Base-by-base conservation (phyloP, 2,797 vertebrate species). In the Huso huso region DNA sequence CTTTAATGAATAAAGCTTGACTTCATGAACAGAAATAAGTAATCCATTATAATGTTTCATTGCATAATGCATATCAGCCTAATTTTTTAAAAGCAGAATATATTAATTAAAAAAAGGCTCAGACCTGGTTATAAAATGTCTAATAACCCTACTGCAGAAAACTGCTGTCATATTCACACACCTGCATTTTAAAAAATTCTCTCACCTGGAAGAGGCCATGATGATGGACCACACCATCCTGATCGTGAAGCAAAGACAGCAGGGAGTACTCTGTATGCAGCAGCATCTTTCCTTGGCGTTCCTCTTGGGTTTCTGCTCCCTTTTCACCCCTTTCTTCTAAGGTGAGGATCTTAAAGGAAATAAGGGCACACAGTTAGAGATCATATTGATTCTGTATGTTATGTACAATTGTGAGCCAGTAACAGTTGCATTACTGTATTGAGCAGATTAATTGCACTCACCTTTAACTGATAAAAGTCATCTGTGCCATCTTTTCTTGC, bases 401-500 rank as follows among this genome's bases (percentile, higher is more conserved):
- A 64, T 64, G 74, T 72, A 71, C 4, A 49, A 4, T 48, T n/a
- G 57, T n/a, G 57, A 50, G 49, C 6, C 9, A 63, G 15, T 18
- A 48, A 12, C n/a, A 13, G 1, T 53, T 12, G 12, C 52, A 8
- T 53, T 53, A 12, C 52, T 53, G 52, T 55, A 55, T 55, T 55
- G 52, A 3, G 4, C 23, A 37, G 23, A 37, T 37, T 37, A 37
- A 6, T 4, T 4, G 12, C 50, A 79, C 92, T 94, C 81, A 98
- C 97, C 93, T 99, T 99, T 64, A 99, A 89, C 82, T 99, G 97
- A 82, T 99, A 99, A 73, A 99, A 99, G 84, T 99, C 97, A 76
- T 99, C 96, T 0, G 95, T 99, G 79, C 97, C 95, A n/a, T 99
- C 97, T 81, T 94, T 98, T 78, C 97, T 93, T 67, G 96, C 97